Base-by-base conservation (phyloP, 2,113 vertebrate genomes). In the Delphinapterus leucas region DNA sequence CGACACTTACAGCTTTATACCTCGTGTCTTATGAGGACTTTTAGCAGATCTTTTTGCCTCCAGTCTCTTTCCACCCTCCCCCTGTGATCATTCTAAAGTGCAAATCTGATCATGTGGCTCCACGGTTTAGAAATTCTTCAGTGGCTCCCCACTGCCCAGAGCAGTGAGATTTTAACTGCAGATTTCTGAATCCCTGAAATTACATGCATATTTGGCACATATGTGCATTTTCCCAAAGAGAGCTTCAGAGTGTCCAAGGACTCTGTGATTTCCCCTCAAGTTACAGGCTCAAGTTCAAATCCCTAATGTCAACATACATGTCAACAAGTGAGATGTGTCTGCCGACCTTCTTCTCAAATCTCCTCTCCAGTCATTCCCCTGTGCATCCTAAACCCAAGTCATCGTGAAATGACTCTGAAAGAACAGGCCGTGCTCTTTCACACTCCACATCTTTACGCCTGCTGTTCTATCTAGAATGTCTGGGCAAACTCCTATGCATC, bases 181-280 rank as follows among this genome's bases (percentile, higher is more conserved):
- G 36, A 87, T 92, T 97, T 76, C 60, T 31, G 11, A 85, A 80
- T 92, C 68, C 31, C 36, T 85, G 21, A 89, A 41, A 49, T 93
- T 63, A 80, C 31, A 65, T 38, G 49, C 5, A 41, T 63, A 87
- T 82, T 87, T 87, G 88, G 31, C 79, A 67, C 44, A 73, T 2
- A 26, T 13, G 58, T n/a, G 38, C 23, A 41, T 90, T 97, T 90
- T 87, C 82, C 83, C 71, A 18, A 41, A 60, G 63, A n/a, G 26
- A 67, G 2, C 44, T 89, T 94, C 77, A 17, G 28, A 65, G 73
- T 96, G 70, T 88, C 60, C 44, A 83, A 79, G 61, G 14, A 21
- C 23, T 58, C 76, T 80, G 4, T 79, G 41, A 94, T 53, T 74
- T 21, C 58, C 6, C 47, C 10, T 89, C 23, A 49, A 58, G 47